phyloP scores from a whole-genome alignment of 2,888 invertebrate genomes.

The Drosophila anomalata region DNA sequence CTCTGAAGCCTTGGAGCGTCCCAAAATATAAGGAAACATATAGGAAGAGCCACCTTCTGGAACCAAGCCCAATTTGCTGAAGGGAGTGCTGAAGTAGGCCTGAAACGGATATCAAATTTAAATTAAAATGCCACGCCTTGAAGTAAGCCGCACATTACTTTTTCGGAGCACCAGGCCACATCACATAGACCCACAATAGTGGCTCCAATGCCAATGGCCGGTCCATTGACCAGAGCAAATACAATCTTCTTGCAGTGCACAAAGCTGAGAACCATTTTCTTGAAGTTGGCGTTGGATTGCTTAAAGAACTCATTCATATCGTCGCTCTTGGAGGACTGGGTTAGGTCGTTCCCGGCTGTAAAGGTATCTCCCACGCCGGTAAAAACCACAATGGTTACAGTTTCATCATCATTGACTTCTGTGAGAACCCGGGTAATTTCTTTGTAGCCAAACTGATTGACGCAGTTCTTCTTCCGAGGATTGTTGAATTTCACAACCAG shows the following conservation, averaged over 20 bases:
- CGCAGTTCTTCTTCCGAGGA: conserved; percentile 92
- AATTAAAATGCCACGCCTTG: not conserved
- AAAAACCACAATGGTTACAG: conserved; percentile 89
- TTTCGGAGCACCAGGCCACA: conserved; percentile 93
- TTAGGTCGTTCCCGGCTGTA: conserved; percentile 80
- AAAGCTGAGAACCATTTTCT: conserved; percentile 87
- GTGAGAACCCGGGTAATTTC: conserved; percentile 87
- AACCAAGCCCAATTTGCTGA: conserved; percentile 91
- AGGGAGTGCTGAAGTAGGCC: conserved; percentile 96
- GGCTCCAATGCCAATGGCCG: conserved; percentile 92
- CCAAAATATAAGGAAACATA: conserved; percentile 93
- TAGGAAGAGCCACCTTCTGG: conserved; percentile 96
- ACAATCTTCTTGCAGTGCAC: conserved; percentile 95
- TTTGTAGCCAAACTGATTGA: conserved; percentile 88
- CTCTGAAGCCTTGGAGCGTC: conserved; percentile 89
- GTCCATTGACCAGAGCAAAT: conserved; percentile 95
- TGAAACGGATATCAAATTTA: conserved; percentile 81
- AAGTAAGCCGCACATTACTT: conserved; percentile 84
- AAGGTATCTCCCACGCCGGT: conserved; percentile 85
- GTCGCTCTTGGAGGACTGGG: conserved; percentile 1
- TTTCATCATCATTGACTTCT: conserved; percentile 88
- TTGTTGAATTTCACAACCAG: conserved; percentile 89
- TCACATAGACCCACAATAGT: conserved; percentile 95
- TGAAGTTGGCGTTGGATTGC: conserved; percentile 79
- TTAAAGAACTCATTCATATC: conserved; percentile 69